Conservation (phyloP, 2,797 vertebrate genomes). For the Margarornis squamiger region DNA sequence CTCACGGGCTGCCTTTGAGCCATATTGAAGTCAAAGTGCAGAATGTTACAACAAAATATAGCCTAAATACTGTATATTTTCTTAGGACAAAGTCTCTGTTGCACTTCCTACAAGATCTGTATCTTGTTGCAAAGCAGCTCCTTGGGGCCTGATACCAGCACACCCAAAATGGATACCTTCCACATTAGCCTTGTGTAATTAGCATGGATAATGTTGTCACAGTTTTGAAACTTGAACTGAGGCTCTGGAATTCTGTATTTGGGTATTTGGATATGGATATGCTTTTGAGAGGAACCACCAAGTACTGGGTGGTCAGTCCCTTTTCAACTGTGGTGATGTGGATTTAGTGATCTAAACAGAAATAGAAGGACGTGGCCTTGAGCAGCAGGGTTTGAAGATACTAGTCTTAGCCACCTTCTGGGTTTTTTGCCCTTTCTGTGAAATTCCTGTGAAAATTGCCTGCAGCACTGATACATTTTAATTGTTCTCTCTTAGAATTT, state of each 20-base stretch:
- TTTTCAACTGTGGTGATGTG: background rate
- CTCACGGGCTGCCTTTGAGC: background rate
- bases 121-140: background rate
- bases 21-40: background rate
- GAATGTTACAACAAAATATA: background rate
- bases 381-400: background rate
- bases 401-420: background rate
- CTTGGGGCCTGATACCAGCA: background rate
- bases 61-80: background rate
- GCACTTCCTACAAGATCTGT: background rate
- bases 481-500: background rate
- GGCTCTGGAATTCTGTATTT: background rate
- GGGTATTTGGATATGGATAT: background rate
- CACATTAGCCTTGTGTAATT: background rate
- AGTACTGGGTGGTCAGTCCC: background rate
- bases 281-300: background rate
- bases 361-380: background rate
- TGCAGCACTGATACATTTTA: background rate
- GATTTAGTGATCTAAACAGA: background rate
- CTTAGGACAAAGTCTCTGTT: background rate
- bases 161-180: background rate
- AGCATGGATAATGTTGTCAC: background rate
- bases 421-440: background rate
- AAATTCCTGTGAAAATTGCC: background rate
- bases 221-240: background rate